These are phyloP conservation scores for Aphelenchoides avenae DNA, from an alignment of 1,140 invertebrate genomes.

Conservation along the genomic window DNA sequence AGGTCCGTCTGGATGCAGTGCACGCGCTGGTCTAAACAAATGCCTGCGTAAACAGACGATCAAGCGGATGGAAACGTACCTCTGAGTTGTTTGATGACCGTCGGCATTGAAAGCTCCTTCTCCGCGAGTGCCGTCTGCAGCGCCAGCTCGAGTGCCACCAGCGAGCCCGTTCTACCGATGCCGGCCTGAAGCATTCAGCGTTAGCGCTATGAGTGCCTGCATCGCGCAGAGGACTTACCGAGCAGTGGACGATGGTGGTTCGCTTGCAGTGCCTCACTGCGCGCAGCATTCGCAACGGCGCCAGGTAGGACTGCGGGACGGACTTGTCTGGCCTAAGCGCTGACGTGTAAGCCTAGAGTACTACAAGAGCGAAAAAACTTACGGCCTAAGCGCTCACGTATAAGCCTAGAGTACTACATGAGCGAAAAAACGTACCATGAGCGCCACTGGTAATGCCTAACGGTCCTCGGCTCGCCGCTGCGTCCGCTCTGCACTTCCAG, in stretches of 20 bases:
- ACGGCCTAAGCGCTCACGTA: too few species aligned
- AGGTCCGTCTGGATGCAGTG: conserved; percentile 23
- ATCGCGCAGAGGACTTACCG: too few species aligned
- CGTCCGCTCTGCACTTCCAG: conserved; percentile 15
- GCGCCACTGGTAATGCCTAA: conserved; percentile 27
- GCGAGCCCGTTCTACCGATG: conserved; percentile 17
- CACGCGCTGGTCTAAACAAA: conserved; percentile 16
- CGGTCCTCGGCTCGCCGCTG: background rate
- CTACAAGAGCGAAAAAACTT: too few species aligned
- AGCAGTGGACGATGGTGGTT: conserved; percentile 23
- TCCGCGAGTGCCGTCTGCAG: conserved; percentile 5
- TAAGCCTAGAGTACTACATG: too few species aligned
- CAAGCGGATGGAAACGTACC: conserved; percentile 5
- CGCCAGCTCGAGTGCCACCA: too few species aligned
- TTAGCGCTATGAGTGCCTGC: too few species aligned
- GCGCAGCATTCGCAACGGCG: conserved; percentile 24
- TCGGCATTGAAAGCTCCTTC: conserved; percentile 6
- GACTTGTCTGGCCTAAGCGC: too few species aligned
- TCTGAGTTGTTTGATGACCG: conserved; percentile 16
- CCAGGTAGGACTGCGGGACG: conserved; percentile 14
- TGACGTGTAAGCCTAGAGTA: too few species aligned
- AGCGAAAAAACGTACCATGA: conserved; percentile 22
- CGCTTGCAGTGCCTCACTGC: background rate
- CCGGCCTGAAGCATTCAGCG: too few species aligned
- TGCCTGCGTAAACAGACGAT: background rate